A percentile compares a stretch with the other conserved stretches of the same genome.
phyloP scores from a whole-genome alignment of 1,140 invertebrate species.

The Euwallacea similis region DNA sequence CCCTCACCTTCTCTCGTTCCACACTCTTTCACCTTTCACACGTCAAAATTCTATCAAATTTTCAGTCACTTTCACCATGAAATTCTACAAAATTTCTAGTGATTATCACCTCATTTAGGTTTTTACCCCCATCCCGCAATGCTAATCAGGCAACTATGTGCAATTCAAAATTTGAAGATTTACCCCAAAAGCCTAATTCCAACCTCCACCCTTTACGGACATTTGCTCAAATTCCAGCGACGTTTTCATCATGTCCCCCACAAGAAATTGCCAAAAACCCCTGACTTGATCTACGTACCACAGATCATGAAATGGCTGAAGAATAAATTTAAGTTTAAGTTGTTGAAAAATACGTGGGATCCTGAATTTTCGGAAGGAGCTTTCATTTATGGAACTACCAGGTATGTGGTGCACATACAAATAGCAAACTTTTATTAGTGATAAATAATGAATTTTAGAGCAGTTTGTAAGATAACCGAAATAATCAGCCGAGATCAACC shows the following conservation, averaged over 20 bases:
- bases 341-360: slow-evolving; percentile 49
- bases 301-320: slow-evolving; percentile 50
- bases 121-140: no score
- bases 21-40: no score
- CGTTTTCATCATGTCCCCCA: slow-evolving; percentile 5
- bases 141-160: no score
- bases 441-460: slow-evolving; percentile 34
- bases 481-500: slow-evolving; percentile 47
- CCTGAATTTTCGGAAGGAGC: slow-evolving; percentile 51
- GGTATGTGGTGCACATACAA: slow-evolving; percentile 4
- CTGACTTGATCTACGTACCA: slow-evolving; percentile 51
- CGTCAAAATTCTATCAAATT: no score
- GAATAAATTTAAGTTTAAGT: slow-evolving; percentile 50
- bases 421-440: neutral
- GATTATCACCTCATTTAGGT: no score
- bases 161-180: no score
- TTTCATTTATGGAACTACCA: slow-evolving; percentile 49
- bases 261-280: slow-evolving; percentile 43
- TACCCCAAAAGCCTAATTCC: no score
- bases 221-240: no score
- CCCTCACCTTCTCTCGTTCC: no score
- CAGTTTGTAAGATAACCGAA: slow-evolving; percentile 50
- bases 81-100: no score
- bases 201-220: no score
- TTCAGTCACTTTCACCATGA: no score